Conservation (phyloP, 2,888 invertebrate genomes). For the Phasia obesa region DNA sequence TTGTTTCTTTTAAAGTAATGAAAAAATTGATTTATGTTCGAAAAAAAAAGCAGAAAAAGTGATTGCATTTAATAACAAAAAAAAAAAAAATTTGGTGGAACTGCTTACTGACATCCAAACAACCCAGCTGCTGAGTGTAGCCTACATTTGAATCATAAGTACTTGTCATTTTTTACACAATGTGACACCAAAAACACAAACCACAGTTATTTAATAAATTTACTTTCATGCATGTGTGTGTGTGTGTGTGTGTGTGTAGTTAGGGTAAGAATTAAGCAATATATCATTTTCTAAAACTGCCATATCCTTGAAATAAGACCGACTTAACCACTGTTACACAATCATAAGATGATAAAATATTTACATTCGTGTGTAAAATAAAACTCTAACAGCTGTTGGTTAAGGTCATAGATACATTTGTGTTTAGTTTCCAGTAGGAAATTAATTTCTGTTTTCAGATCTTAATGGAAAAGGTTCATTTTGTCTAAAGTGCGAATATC, state of each 20-base stretch:
- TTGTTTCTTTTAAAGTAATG: neutral
- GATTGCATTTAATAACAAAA: neutral
- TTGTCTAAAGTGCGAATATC: too few species aligned
- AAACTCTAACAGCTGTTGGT: too few species aligned
- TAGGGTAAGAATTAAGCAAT: conserved; percentile 36
- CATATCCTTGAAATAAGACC: neutral
- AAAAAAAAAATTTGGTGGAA: neutral
- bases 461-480: too few species aligned
- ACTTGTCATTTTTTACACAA: neutral
- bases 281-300: conserved; percentile 34
- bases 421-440: too few species aligned
- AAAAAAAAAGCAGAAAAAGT: neutral
- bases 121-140: neutral
- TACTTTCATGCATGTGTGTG: neutral
- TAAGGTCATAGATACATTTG: too few species aligned
- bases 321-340: neutral
- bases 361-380: neutral
- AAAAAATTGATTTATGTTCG: conserved; percentile 37
- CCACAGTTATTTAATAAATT: conserved; percentile 52
- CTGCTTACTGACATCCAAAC: neutral
- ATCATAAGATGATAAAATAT: conserved; percentile 21
- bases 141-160: neutral
- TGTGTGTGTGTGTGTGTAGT: conserved; percentile 20
- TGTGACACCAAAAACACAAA: neutral
- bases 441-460: too few species aligned